Base-by-base conservation (phyloP, 2,797 vertebrate genomes). In the Crocidura indochinensis region DNA sequence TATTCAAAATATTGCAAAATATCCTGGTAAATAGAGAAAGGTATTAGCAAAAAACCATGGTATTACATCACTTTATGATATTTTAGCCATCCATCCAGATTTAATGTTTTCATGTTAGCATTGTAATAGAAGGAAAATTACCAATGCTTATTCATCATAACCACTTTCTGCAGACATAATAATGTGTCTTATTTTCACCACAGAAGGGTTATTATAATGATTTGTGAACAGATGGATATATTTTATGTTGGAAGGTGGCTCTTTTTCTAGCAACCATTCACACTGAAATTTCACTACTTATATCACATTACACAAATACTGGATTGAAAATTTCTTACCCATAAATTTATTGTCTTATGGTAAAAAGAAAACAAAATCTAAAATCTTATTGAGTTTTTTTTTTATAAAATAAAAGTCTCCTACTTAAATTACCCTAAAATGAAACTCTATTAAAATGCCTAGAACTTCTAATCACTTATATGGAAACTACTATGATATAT, bases 131-230 rank as follows among this genome's bases (percentile, higher is more conserved):
- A 31, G 47, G 8, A 56, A 84, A 78, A 87, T 77, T 0, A 47
- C 10, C 4, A 5, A 9, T 31, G 5, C 1, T 9, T 7, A 46
- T 2, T 24, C 65, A n/a, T 3, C 20, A 71, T 10, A 38, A 74
- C 0, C 12, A 44, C 38, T 84, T 88, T 88, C 49, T 86, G 56
- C 10, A 80, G 69, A 79, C 80, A 22, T 6, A 68, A 14, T 71
- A 91, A 88, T 86, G 51, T 69, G 20, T 12, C 44, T 91, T 53
- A 74, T 85, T 93, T 93, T 92, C 44, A 76, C 20, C 64, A 88
- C 38, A 38, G 38, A 91, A 24, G 69, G 8, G 38, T 60, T 5
- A 49, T 64, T 67, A n/a, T n/a, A 4, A 76, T n/a, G 44, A 6
- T 53, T 85, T 88, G 68, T 56, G 38, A 83, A 49, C 47, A 65